Conservation (phyloP, 1,140 invertebrate genomes). For the Micrasema minimum region DNA sequence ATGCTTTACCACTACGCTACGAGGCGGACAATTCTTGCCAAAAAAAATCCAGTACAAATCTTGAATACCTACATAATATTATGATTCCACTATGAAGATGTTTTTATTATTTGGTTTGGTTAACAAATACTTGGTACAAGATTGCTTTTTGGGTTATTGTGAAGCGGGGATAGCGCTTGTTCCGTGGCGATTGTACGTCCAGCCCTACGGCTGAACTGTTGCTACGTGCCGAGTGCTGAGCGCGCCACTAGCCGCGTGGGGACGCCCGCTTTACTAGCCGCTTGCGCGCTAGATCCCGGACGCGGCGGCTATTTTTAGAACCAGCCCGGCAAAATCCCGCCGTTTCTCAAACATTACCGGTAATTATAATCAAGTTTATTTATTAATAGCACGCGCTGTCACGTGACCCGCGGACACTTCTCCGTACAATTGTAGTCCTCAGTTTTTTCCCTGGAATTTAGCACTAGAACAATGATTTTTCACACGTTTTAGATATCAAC, state of each 20-base stretch:
- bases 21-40: too few species aligned
- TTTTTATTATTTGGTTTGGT: too few species aligned
- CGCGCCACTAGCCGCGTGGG: not conserved
- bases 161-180: not conserved
- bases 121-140: too few species aligned
- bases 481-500: too few species aligned
- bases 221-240: conserved; percentile 2
- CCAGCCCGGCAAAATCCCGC: conserved; percentile 39
- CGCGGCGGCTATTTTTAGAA: conserved; percentile 45
- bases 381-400: too few species aligned
- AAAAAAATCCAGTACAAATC: not conserved
- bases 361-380: not conserved
- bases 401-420: too few species aligned
- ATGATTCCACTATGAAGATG: not conserved
- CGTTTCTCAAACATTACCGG: conserved; percentile 5
- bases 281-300: conserved; percentile 4
- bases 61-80: not conserved
- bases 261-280: not conserved
- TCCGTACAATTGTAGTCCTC: too few species aligned
- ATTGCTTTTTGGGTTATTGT: not conserved
- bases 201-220: conserved; percentile 1
- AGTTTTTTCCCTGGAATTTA: too few species aligned
- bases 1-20: too few species aligned
- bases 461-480: too few species aligned
- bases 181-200: not conserved